These are phyloP conservation scores for Bubo blakistoni DNA, from an alignment of 2,113 vertebrate genomes.

Conservation along the genomic window DNA sequence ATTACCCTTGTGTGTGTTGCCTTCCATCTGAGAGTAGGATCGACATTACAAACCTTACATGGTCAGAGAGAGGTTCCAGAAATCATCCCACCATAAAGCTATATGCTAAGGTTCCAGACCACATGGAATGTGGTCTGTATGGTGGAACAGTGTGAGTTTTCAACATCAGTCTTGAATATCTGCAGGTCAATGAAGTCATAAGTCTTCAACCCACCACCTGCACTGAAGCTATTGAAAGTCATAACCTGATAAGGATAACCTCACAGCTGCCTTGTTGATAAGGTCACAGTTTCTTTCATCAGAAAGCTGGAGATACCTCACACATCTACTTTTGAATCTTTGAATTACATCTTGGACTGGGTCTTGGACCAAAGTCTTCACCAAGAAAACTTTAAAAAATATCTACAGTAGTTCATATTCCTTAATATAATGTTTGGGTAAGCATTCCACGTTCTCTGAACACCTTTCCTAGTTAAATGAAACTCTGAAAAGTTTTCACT, in stretches of 20 bases:
- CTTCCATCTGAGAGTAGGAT: not conserved
- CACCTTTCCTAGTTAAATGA: not conserved
- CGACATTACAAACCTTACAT: not conserved
- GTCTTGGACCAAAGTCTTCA: not conserved
- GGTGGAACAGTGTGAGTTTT: not conserved
- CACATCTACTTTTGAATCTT: not conserved
- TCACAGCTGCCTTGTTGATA: not conserved
- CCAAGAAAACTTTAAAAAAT: not conserved
- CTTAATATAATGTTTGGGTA: not conserved
- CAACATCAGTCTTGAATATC: not conserved
- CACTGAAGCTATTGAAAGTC: not conserved
- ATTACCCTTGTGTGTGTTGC: not conserved
- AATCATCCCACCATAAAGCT: not conserved
- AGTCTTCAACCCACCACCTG: accelerated
- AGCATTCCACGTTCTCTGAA: not conserved
- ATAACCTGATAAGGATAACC: not conserved
- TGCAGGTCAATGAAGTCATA: not conserved
- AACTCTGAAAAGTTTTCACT: not conserved
- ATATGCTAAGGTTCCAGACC: not conserved
- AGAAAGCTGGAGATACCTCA: not conserved
- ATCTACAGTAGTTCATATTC: accelerated
- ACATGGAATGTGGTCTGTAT: not conserved
- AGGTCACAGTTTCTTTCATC: not conserved
- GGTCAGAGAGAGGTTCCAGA: not conserved
- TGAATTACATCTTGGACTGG: not conserved